A percentile compares a stretch with the other conserved stretches of the same genome.
These are phyloP conservation scores for Poecilia velifera DNA, from an alignment of 2,797 vertebrate genomes.

Conservation along the genomic window DNA sequence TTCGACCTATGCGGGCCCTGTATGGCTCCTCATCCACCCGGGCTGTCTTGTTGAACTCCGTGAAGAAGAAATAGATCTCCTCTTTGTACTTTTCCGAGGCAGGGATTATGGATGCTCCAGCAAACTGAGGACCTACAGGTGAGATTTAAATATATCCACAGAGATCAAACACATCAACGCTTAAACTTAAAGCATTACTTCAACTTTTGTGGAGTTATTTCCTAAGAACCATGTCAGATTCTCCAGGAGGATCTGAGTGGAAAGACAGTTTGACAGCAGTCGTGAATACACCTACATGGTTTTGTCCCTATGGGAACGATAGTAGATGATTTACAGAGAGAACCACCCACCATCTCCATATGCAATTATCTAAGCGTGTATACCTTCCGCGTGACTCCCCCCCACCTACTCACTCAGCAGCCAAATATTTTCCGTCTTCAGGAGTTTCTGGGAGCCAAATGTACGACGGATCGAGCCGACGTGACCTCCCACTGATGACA, in stretches of 20 bases:
- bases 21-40: slow-evolving; percentile 82
- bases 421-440: slow-evolving; percentile 86
- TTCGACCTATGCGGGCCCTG: slow-evolving; percentile 80
- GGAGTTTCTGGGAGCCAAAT: slow-evolving; percentile 80
- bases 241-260: slow-evolving; percentile 1
- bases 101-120: slow-evolving; percentile 80
- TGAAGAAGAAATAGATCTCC: slow-evolving; percentile 88
- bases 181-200: not conserved
- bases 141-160: slow-evolving; percentile 14
- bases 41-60: slow-evolving; percentile 81
- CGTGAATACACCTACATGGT: slow-evolving; percentile 33
- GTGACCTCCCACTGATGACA: slow-evolving; percentile 77
- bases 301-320: slow-evolving; percentile 17
- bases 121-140: slow-evolving; percentile 81
- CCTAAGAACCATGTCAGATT: not conserved
- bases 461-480: slow-evolving; percentile 81
- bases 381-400: slow-evolving; percentile 27
- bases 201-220: not conserved
- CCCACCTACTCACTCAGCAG: slow-evolving; percentile 83
- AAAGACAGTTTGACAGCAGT: slow-evolving; percentile 16
- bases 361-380: slow-evolving; percentile 44
- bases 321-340: slow-evolving; percentile 42
- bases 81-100: slow-evolving; percentile 72
- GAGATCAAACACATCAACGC: not conserved
- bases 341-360: slow-evolving; percentile 55